Percentiles rank a stretch among this genome's conserved stretches.
Conservation (phyloP, 1,140 invertebrate species). For the Diorhabda elongata region DNA sequence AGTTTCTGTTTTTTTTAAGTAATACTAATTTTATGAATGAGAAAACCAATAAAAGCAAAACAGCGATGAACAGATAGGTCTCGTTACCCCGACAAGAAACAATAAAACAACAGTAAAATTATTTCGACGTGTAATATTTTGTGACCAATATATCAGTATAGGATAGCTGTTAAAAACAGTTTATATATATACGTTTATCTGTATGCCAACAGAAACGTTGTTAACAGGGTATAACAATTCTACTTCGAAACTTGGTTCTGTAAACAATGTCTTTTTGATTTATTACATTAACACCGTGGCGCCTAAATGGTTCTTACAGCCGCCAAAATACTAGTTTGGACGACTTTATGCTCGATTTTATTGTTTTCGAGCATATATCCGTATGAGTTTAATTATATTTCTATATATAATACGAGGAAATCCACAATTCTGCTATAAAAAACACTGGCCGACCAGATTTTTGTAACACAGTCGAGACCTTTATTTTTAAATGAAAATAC, state of each 20-base stretch:
- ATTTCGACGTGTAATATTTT: slow-evolving; percentile 34
- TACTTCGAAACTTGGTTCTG: slow-evolving; percentile 17
- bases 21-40: not conserved
- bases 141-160: slow-evolving; percentile 27
- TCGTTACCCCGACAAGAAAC: not conserved
- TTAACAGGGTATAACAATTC: slow-evolving; percentile 21
- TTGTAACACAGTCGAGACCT: too few relatives aligned
- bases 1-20: not conserved
- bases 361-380: not conserved
- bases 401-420: not conserved
- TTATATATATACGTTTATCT: slow-evolving; percentile 22
- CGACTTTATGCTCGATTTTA: slow-evolving; percentile 3
- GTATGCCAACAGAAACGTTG: slow-evolving; percentile 20
- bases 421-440: too few relatives aligned
- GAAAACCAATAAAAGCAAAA: not conserved
- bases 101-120: slow-evolving; percentile 30
- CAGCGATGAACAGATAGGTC: slow-evolving; percentile 1
- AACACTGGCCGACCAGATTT: too few relatives aligned
- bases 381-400: not conserved
- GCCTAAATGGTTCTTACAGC: slow-evolving; percentile 5
- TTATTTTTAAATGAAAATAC: too few relatives aligned
- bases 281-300: slow-evolving; percentile 13
- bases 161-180: slow-evolving; percentile 26
- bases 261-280: slow-evolving; percentile 24
- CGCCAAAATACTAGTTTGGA: not conserved